Percentiles rank a stretch among this genome's conserved stretches.
Conservation (phyloP, 2,888 invertebrate genomes). For the Neoitamus cyanurus region DNA sequence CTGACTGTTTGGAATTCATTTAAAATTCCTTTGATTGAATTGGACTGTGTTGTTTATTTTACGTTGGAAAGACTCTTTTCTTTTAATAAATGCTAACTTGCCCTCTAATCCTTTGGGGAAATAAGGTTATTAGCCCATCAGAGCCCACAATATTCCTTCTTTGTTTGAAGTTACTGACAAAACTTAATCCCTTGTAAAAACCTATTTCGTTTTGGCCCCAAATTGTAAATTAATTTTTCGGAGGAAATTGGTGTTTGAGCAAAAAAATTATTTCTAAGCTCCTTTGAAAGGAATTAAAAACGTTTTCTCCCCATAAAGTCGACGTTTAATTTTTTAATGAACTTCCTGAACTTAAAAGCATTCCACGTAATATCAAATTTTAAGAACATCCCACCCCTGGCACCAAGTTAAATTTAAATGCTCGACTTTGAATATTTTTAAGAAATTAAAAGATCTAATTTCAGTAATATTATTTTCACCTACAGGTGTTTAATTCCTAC, state of each 20-base stretch:
- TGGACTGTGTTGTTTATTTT: neutral
- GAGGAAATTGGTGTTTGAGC: neutral
- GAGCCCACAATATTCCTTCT: neutral
- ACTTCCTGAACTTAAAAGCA: neutral
- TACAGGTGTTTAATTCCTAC: constrained; percentile 87
- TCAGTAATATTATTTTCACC: neutral
- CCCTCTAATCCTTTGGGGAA: neutral
- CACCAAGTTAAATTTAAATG: neutral
- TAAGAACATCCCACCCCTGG: neutral
- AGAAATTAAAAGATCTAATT: no score
- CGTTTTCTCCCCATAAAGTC: neutral
- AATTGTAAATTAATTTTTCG: neutral
- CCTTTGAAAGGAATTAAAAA: neutral
- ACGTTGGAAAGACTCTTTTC: neutral
- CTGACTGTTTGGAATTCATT: neutral
- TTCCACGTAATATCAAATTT: neutral
- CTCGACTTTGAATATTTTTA: no score
- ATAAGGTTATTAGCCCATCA: neutral
- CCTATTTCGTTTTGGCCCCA: neutral
- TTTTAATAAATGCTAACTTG: neutral
- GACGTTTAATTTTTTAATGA: neutral
- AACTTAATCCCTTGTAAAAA: neutral
- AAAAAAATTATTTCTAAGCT: neutral
- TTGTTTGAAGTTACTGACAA: neutral
- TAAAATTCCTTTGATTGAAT: neutral